Conservation (phyloP, 2,113 vertebrate species). For the Thalassarche chlororhynchos region DNA sequence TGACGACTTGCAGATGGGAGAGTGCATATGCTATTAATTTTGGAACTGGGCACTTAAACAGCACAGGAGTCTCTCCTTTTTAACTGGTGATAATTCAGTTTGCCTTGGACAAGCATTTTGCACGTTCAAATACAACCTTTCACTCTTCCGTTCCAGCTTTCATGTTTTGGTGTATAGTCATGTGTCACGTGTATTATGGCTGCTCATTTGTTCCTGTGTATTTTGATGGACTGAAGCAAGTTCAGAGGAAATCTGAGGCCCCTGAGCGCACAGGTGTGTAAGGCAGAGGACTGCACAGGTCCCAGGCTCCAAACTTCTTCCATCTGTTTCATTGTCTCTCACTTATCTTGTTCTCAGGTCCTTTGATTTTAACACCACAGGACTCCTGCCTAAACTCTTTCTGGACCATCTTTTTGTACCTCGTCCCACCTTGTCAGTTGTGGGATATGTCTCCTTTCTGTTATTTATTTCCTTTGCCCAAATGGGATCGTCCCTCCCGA, state of each 20-base stretch:
- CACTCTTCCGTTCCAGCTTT: not conserved
- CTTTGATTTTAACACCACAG: not conserved
- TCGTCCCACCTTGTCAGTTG: not conserved
- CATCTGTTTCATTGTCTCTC: not conserved
- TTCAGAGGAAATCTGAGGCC: not conserved
- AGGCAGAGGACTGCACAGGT: not conserved
- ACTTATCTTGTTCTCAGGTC: not conserved
- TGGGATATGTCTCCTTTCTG: not conserved
- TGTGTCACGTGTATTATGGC: fast-evolving
- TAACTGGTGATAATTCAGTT: not conserved
- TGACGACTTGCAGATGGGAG: not conserved
- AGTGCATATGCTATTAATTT: not conserved
- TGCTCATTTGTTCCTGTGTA: not conserved
- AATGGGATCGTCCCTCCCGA: not conserved
- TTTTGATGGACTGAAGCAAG: not conserved
- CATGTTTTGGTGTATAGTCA: not conserved
- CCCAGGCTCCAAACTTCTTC: not conserved
- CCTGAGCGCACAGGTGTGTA: not conserved
- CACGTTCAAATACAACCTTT: not conserved
- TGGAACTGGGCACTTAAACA: not conserved
- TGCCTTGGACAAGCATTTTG: not conserved
- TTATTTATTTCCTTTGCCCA: not conserved
- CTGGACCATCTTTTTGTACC: not conserved
- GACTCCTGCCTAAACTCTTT: not conserved
- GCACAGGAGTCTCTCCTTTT: not conserved